Evolutionary conservation across 1,140 invertebrate genomes (phyloP), one percentile per base, ranked within the genome.

Genomic region (Papilio aristodemus): DNA sequence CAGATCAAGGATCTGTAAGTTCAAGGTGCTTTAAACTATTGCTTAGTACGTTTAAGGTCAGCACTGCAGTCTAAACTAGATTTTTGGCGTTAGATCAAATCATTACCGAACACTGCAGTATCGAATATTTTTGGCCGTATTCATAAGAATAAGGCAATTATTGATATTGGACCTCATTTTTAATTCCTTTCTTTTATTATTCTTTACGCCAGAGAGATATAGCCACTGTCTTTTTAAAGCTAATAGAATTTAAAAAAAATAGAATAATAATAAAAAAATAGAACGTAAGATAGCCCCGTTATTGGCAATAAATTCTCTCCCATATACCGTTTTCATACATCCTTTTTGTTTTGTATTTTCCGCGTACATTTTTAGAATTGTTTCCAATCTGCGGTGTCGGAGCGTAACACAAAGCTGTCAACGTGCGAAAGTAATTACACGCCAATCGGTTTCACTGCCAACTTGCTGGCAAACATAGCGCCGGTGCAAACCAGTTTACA

Each of bases 401-500:
- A 9, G 46, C 4, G 46, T 50, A 50, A 22, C 19, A 50, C 46
- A 50, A 50, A 50, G 1, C 46, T 50, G 46, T 50, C 46, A 50
- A 50, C 46, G 46, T 50, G 17, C 46, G 46, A 50, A 50, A 50
- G 19, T 17, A 50, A 50, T 50, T 50, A 50, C 46, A 50, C 46
- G 46, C 19, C 46, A 50, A 50, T 50, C 19, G 10, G 46, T 50
- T 50, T 50, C 46, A 17, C 46, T 50, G 46, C 46, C 46, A 50
- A 50, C 19, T 22, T 41, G 41, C 27, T 32, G 27, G 27, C 41
- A 43, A 43, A 43, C 41, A 17, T 17, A 14, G 19, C 4, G 19
- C 46, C 4, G 17, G 22, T 22, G 10, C 19, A 50, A 50, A 50
- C 46, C 46, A 50, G 17, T 50, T 50, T 4, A 50, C 19, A 22